phyloP scores from a whole-genome alignment of 1,140 invertebrate species.

The Centruroides sculpturatus region DNA sequence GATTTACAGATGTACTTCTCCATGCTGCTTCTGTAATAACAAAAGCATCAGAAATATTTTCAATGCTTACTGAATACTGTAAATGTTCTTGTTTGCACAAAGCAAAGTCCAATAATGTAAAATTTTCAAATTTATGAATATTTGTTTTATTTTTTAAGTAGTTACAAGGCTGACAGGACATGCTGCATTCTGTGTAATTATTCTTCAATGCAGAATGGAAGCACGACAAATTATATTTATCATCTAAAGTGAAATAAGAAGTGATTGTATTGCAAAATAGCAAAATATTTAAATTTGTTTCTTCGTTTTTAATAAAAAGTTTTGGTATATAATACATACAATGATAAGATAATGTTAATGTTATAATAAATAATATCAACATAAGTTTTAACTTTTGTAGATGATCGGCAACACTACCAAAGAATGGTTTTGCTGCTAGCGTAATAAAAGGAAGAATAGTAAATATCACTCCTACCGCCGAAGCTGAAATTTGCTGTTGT shows the following conservation, averaged over 20 bases:
- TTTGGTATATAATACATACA: not conserved
- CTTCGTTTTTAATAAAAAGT: not conserved
- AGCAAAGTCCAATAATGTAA: not conserved
- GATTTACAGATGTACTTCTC: too few relatives aligned
- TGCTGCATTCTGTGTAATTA: not conserved
- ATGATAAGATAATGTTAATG: slow-evolving; percentile 10
- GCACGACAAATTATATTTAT: not conserved
- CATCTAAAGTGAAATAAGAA: not conserved
- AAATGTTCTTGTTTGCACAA: not conserved
- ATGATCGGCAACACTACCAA: slow-evolving; percentile 27
- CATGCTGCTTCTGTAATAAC: too few relatives aligned
- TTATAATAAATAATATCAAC: slow-evolving; percentile 14
- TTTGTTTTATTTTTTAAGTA: not conserved
- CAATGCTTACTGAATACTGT: not conserved
- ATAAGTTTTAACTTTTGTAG: slow-evolving; percentile 21
- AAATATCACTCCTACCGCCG: slow-evolving; percentile 26
- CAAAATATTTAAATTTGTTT: not conserved
- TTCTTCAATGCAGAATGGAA: not conserved
- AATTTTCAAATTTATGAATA: not conserved
- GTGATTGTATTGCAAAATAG: not conserved
- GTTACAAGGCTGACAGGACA: not conserved
- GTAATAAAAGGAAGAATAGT: slow-evolving; percentile 25
- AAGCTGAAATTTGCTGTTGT: slow-evolving; percentile 23
- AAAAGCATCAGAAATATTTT: not conserved
- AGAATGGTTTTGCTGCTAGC: slow-evolving; percentile 24